Conservation (phyloP, 2,797 vertebrate genomes). For the Microctenopoma lineatum region DNA sequence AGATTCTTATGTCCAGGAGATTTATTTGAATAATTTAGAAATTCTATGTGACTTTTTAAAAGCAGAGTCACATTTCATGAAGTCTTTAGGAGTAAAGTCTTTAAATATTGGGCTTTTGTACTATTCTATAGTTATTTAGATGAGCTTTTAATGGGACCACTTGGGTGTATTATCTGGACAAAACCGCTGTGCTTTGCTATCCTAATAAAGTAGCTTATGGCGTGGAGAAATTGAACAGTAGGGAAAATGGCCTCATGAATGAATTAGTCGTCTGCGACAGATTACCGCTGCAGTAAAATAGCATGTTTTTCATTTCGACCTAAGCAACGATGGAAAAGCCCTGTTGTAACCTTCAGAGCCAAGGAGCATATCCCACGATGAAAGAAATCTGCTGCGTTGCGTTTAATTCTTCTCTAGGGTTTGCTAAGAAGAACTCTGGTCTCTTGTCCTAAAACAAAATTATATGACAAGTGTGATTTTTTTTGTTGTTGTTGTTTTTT, state of each 20-base stretch:
- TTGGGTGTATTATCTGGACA: constrained; percentile 60
- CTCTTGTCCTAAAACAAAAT: too few species aligned
- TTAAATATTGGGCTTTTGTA: constrained; percentile 54
- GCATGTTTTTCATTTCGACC: constrained; percentile 52
- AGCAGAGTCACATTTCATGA: constrained; percentile 37
- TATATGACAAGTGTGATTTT: too few species aligned
- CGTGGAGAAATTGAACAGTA: constrained; percentile 63
- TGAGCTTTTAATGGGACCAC: constrained; percentile 66
- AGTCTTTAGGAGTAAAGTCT: constrained; percentile 26
- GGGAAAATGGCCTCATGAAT: constrained; percentile 73
- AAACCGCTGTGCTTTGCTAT: constrained; percentile 53
- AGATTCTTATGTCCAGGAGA: not conserved
- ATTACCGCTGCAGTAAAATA: constrained; percentile 74
- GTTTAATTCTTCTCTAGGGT: constrained; percentile 49
- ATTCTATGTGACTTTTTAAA: constrained; percentile 40
- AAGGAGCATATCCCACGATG: not conserved
- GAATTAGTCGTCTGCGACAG: constrained; percentile 76
- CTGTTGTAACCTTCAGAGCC: constrained; percentile 56
- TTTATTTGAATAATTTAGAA: constrained; percentile 46
- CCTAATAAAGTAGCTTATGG: constrained; percentile 66
- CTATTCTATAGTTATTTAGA: constrained; percentile 58
- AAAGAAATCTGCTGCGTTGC: constrained; percentile 40
- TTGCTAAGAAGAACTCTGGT: constrained; percentile 11
- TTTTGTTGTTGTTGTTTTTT: too few species aligned
- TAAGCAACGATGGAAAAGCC: constrained; percentile 42